These are phyloP conservation scores for Nemapogon koenigi DNA, from an alignment of 2,888 invertebrate species.

Conservation along the genomic window DNA sequence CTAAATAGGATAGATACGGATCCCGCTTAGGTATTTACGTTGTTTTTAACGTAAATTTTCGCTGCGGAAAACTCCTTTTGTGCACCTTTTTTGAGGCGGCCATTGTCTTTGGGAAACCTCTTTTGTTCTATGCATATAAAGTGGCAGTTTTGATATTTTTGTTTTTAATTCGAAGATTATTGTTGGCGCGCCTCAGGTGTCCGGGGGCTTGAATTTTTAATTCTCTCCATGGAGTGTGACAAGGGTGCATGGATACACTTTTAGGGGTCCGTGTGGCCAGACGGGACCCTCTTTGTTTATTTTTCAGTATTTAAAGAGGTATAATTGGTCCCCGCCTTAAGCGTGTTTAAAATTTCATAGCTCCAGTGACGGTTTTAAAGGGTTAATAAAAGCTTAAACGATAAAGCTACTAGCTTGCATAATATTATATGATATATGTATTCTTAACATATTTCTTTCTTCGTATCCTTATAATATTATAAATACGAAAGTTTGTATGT, in stretches of 20 bases:
- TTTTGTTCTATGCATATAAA: slow-evolving; percentile 28
- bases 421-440: too few species aligned
- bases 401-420: too few species aligned
- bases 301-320: slow-evolving; percentile 10
- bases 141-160: not conserved
- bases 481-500: too few species aligned
- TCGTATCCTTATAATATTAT: too few species aligned
- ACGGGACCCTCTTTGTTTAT: slow-evolving; percentile 8
- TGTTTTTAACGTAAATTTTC: slow-evolving; percentile 64
- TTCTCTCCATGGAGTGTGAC: slow-evolving; percentile 43
- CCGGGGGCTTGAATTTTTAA: slow-evolving; percentile 30
- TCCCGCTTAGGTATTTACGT: slow-evolving; percentile 61
- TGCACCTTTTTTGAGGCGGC: slow-evolving; percentile 34
- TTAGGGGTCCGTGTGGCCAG: slow-evolving; percentile 4
- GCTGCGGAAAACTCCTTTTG: slow-evolving; percentile 30
- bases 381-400: too few species aligned
- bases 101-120: slow-evolving; percentile 40
- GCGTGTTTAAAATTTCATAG: slow-evolving; percentile 33
- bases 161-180: not conserved
- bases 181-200: slow-evolving; percentile 35
- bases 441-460: too few species aligned
- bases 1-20: slow-evolving; percentile 66
- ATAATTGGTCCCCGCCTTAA: slow-evolving; percentile 37
- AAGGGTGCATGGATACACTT: slow-evolving; percentile 25
- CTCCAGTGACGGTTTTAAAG: too few species aligned